Conservation (phyloP, 2,113 vertebrate genomes). For the Columbina picui region DNA sequence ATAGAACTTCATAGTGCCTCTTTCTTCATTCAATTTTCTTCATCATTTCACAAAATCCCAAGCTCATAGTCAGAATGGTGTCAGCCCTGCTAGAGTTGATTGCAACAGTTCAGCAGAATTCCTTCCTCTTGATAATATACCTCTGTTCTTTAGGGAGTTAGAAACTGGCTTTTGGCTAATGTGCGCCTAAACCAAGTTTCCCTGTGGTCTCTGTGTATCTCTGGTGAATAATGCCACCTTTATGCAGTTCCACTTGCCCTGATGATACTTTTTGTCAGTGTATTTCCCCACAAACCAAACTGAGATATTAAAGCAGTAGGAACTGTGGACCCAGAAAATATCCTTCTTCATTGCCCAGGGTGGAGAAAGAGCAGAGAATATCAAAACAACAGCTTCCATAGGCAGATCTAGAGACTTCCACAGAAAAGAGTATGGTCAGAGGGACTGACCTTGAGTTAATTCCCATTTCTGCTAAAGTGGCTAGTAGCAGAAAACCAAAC, state of each 20-base stretch:
- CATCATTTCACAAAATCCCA: background rate
- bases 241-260: background rate
- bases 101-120: background rate
- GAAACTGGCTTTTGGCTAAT: background rate
- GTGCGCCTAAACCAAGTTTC: background rate
- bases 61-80: background rate
- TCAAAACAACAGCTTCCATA: background rate
- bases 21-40: background rate
- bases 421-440: background rate
- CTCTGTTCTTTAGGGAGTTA: background rate
- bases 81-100: background rate
- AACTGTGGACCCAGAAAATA: background rate
- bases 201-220: rapidly evolving
- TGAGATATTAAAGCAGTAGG: background rate
- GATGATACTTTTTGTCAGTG: background rate
- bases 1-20: background rate
- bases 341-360: background rate
- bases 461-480: background rate
- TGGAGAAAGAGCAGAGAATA: background rate
- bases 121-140: background rate
- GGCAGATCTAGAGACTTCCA: background rate
- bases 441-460: background rate
- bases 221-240: background rate
- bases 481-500: background rate
- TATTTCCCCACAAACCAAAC: background rate